phyloP scores from a whole-genome alignment of 2,888 invertebrate species.

The Trichopria drosophilae region DNA sequence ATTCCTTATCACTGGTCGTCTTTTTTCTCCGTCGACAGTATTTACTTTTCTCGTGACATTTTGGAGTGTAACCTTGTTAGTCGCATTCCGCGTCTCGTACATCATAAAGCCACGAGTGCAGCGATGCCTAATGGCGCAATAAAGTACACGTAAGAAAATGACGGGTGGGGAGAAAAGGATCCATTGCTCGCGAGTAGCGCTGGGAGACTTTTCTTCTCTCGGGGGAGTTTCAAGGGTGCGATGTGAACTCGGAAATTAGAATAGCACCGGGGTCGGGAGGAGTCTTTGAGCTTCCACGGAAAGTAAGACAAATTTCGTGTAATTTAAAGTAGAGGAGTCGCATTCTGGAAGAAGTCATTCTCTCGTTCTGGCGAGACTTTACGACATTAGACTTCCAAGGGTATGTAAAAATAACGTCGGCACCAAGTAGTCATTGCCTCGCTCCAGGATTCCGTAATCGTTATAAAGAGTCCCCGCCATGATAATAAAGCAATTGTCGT shows the following conservation, averaged over 20 bases:
- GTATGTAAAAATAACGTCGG: too few species aligned
- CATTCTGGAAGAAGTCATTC: not conserved
- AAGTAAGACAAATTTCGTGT: constrained; percentile 48
- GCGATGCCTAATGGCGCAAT: constrained; percentile 45
- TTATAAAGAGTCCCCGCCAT: too few species aligned
- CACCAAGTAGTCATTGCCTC: too few species aligned
- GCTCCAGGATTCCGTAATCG: too few species aligned
- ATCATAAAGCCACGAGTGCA: too few species aligned
- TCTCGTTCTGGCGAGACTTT: constrained; percentile 16
- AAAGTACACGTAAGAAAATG: constrained; percentile 44
- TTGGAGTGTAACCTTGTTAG: too few species aligned
- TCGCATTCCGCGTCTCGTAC: too few species aligned
- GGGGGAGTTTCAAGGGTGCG: constrained; percentile 12
- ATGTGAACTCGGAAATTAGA: constrained; percentile 33
- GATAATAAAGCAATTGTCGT: too few species aligned
- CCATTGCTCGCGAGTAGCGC: not conserved
- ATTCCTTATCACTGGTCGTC: too few species aligned
- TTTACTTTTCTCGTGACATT: too few species aligned
- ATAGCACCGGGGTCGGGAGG: constrained; percentile 32
- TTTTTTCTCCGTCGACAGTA: too few species aligned
- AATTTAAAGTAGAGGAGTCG: constrained; percentile 41
- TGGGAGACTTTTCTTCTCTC: not conserved
- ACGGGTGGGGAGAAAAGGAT: constrained; percentile 29
- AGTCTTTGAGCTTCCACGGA: constrained; percentile 36
- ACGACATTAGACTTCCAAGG: too few species aligned